Evolutionary conservation across 2,888 invertebrate genomes (phyloP).

Genomic region (Dasypolia templi): DNA sequence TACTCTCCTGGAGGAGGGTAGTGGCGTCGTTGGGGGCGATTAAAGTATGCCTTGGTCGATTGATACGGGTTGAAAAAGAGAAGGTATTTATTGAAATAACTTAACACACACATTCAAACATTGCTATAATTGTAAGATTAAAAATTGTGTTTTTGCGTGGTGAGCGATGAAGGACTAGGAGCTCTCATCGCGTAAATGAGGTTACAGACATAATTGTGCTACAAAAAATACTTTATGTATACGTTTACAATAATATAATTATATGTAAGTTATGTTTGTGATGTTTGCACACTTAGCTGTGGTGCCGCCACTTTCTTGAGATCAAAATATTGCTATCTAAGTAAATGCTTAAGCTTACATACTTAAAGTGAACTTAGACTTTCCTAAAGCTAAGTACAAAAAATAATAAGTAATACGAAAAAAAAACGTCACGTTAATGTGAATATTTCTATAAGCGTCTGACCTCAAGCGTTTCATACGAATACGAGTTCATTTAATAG

Average conservation of each 20-base stretch:
- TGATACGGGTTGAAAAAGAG: neutral
- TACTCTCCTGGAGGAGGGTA: too few relatives aligned
- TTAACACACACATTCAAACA: conserved; percentile 8
- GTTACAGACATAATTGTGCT: neutral
- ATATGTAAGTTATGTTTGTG: conserved; percentile 11
- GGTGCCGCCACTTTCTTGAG: conserved; percentile 18
- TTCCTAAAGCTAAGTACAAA: neutral
- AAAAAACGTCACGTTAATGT: neutral
- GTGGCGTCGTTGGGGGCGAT: too few relatives aligned
- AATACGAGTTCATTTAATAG: neutral
- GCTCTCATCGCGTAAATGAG: neutral
- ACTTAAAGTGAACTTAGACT: neutral
- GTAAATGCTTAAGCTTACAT: conserved; percentile 1
- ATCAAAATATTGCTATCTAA: conserved; percentile 31
- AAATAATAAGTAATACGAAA: neutral
- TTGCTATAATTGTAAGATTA: conserved; percentile 34
- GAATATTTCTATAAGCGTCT: neutral
- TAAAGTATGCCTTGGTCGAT: too few relatives aligned
- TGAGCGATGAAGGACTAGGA: neutral
- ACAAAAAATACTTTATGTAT: neutral
- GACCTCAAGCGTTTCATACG: neutral
- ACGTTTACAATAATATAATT: neutral
- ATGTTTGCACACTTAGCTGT: conserved; percentile 2
- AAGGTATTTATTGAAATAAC: conserved; percentile 32
- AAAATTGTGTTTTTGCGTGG: conserved; percentile 6